phyloP scores from a whole-genome alignment of 1,140 invertebrate species.

The Aphaenogaster floridana region DNA sequence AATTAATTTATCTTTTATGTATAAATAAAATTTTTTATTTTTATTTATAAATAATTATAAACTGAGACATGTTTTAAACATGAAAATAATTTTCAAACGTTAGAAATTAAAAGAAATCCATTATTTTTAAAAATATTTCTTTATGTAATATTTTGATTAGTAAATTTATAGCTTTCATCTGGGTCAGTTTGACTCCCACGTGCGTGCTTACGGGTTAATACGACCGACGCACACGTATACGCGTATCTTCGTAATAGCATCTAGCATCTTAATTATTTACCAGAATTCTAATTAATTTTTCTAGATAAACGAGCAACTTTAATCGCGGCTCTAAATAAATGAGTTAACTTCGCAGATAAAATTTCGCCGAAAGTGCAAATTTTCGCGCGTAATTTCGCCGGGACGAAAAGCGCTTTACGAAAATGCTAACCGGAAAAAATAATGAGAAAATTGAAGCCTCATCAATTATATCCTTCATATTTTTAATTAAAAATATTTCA shows the following conservation, averaged over 20 bases:
- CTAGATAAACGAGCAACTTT: not conserved
- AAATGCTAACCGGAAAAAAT: not conserved
- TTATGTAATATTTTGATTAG: no score
- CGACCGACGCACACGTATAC: not conserved
- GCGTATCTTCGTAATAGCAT: not conserved
- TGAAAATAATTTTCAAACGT: no score
- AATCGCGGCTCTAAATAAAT: not conserved
- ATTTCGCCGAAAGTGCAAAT: not conserved
- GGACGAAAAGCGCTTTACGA: not conserved
- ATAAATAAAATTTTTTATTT: no score
- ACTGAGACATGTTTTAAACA: no score
- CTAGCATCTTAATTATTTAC: not conserved
- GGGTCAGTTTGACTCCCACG: no score
- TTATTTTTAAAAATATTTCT: no score
- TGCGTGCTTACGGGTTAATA: not conserved
- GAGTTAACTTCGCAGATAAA: not conserved
- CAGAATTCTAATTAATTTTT: constrained; percentile 12
- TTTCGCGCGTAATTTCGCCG: not conserved
- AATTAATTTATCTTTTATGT: no score
- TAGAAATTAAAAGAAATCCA: no score
- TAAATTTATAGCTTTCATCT: no score
- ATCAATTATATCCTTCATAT: not conserved
- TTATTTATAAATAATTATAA: no score
- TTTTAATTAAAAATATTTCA: not conserved
- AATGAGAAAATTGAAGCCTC: not conserved